Base-by-base conservation (phyloP, 2,113 vertebrate species). In the Glaucomys volans region DNA sequence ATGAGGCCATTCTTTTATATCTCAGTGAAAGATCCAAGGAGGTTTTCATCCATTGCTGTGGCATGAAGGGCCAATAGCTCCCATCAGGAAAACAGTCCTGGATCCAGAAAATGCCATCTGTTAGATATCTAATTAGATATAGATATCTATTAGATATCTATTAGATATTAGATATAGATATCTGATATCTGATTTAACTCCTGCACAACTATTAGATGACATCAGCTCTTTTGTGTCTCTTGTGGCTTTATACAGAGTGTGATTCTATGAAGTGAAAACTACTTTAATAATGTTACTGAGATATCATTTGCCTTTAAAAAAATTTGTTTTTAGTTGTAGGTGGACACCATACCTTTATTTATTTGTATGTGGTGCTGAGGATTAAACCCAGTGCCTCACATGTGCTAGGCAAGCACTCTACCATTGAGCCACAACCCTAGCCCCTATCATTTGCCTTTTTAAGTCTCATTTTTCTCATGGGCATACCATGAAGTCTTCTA, bases 401-500 rank as follows among this genome's bases (percentile, higher is more conserved):
- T 5, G 18, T 54, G 54, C 54, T 6, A 54, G 54, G 17, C 54
- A 54, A 54, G 28, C 28, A 12, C 28, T 64, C 62, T 30, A 64
- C 62, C 12, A 30, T 28, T 64, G 62, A 64, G 24, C 28, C 11
- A 30, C 26, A 64, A 30, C 24, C 10, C 62, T 9, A 64, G 28
- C 28, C 28, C 10, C 44, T 47, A 47, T 64, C 54, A 26, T 81
- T 82, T 92, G 59, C 40, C 71, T 42, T 69, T 80, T 86, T 62
- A 50, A 89, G 54, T 54, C 17, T 90, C 18, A 28, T 59, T 85
- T 94, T 94, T 79, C 81, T 93, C 72, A 54, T 59, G 37, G 26
- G 57, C 71, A 10, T 59, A 35, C 50, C 40, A 30, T 57, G 8
- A 26, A 52, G 5, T 87, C 87, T 96, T 76, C 81, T 81, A 44